These are phyloP conservation scores for Trididemnum nubilum DNA, from an alignment of 23 tunicate genomes.

Conservation along the genomic window DNA sequence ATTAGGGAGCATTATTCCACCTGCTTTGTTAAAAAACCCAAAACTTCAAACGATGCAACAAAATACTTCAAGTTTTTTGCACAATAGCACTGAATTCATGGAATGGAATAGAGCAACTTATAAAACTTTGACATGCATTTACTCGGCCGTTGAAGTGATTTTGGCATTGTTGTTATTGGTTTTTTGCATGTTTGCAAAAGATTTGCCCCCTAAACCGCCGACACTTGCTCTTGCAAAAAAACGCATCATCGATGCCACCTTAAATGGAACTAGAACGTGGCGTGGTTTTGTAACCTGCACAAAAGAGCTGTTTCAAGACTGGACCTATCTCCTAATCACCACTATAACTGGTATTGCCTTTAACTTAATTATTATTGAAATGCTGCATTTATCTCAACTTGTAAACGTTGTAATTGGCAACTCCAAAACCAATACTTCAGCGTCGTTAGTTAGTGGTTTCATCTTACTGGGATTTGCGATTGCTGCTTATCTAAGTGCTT, in stretches of 20 bases:
- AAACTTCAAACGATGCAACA: neutral
- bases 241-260: neutral
- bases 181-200: neutral
- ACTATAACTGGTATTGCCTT: neutral
- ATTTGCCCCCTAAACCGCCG: constrained; percentile 17
- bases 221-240: neutral
- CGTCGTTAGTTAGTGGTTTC: neutral
- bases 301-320: constrained; percentile 1
- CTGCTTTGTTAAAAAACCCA: neutral
- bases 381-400: neutral
- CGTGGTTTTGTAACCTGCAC: neutral
- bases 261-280: neutral
- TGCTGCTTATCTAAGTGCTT: neutral
- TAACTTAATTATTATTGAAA: neutral
- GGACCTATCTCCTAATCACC: neutral
- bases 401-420: neutral
- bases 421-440: no score
- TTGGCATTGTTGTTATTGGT: neutral
- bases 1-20: neutral
- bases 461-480: neutral
- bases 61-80: neutral
- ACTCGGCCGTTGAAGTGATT: neutral
- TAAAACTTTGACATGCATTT: neutral
- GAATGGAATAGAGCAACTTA: neutral
- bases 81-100: no score